These are phyloP conservation scores for Orchesella flavescens DNA, from an alignment of 2,888 invertebrate genomes.

Conservation along the genomic window DNA sequence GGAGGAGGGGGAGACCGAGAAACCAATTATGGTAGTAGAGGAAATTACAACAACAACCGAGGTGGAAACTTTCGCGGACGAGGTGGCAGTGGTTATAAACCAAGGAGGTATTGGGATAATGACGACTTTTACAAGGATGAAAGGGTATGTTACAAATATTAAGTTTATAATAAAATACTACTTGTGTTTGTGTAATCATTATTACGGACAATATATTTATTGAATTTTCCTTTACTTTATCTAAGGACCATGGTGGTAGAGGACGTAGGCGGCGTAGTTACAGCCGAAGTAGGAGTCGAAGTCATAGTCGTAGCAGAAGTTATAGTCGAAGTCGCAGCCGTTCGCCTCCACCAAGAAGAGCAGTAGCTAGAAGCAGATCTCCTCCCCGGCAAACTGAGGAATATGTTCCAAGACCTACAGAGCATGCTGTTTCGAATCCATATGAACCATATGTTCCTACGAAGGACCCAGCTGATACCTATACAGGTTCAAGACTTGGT, in stretches of 20 bases:
- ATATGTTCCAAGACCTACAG: conserved; percentile 57
- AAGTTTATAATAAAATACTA: not conserved
- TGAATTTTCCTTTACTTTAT: too few relatives aligned
- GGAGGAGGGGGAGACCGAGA: conserved; percentile 52
- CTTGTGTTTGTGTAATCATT: not conserved
- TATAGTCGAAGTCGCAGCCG: conserved; percentile 54
- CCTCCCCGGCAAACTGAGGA: conserved; percentile 49
- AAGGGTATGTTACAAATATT: conserved; percentile 54
- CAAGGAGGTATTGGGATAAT: conserved; percentile 71
- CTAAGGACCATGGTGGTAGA: conserved; percentile 67
- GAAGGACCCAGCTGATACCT: conserved; percentile 42
- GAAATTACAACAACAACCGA: conserved; percentile 43
- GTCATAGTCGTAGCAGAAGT: conserved; percentile 65
- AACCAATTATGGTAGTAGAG: conserved; percentile 13
- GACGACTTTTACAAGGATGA: conserved; percentile 70
- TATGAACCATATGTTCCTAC: conserved; percentile 65
- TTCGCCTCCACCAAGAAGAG: conserved; percentile 43
- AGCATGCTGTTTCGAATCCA: conserved; percentile 41
- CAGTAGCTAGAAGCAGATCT: conserved; percentile 44
- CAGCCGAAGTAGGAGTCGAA: conserved; percentile 60
- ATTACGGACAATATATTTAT: too few relatives aligned
- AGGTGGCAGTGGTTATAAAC: conserved; percentile 59
- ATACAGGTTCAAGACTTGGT: conserved; percentile 30
- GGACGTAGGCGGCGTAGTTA: conserved; percentile 59
- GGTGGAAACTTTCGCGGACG: conserved; percentile 53